Evolutionary conservation across 2,797 vertebrate species (phyloP).

Genomic region (Eutrigla gurnardus): DNA sequence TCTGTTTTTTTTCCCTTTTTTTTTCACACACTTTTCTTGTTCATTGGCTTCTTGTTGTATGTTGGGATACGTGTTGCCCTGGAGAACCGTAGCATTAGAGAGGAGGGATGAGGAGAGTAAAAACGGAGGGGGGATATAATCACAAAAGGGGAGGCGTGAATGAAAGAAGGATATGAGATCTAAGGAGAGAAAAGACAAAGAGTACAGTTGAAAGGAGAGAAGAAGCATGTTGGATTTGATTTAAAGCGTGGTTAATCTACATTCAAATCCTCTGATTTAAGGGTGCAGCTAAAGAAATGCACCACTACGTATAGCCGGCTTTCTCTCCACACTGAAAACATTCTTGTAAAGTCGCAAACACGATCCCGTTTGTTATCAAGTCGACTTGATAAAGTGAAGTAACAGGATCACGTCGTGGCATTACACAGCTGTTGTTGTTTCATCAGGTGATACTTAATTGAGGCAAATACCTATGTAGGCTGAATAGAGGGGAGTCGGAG

Average conservation of each 20-base stretch:
- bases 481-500: not conserved
- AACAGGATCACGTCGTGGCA: slow-evolving; percentile 12
- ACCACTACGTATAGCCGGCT: not conserved
- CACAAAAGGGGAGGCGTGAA: not conserved
- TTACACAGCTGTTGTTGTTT: slow-evolving; percentile 30
- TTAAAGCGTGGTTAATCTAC: slow-evolving; percentile 1
- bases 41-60: not conserved
- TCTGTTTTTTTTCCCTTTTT: not conserved
- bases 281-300: not conserved
- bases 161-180: not conserved
- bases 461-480: not conserved
- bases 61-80: slow-evolving; percentile 43
- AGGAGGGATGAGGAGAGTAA: slow-evolving; percentile 11
- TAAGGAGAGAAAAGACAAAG: not conserved
- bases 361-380: slow-evolving; percentile 1
- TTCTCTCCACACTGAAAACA: not conserved
- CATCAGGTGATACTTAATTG: slow-evolving; percentile 32
- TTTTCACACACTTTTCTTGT: not conserved
- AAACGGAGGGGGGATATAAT: not conserved
- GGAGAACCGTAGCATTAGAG: slow-evolving; percentile 37
- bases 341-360: slow-evolving; percentile 20
- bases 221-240: slow-evolving; percentile 13
- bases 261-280: slow-evolving; percentile 16
- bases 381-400: slow-evolving; percentile 21
- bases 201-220: not conserved